phyloP scores from a whole-genome alignment of 1,140 invertebrate genomes.

The Archivesica marissinica region DNA sequence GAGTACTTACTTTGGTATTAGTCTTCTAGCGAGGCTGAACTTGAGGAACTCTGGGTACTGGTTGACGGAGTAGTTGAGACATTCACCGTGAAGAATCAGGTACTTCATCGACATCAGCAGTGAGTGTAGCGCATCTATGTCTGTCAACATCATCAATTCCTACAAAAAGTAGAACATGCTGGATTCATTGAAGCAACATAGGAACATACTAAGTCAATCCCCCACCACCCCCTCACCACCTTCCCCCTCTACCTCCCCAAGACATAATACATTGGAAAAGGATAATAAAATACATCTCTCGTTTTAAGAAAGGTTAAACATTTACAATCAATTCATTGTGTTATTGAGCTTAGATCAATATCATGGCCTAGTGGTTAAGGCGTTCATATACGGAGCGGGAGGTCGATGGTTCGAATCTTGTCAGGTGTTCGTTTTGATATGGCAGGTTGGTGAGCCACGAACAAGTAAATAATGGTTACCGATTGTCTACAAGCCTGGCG shows the following conservation, averaged over 20 bases:
- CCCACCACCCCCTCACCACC: not conserved
- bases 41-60: slow-evolving; percentile 98
- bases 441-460: too few relatives aligned
- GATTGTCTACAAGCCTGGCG: too few relatives aligned
- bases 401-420: too few relatives aligned
- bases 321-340: too few relatives aligned
- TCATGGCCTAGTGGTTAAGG: too few relatives aligned
- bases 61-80: slow-evolving; percentile 92
- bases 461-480: too few relatives aligned
- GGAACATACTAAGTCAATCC: not conserved
- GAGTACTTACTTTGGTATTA: slow-evolving; percentile 96
- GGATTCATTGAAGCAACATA: not conserved
- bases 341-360: too few relatives aligned
- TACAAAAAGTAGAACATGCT: slow-evolving; percentile 84
- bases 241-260: not conserved
- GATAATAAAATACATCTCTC: too few relatives aligned
- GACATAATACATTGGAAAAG: too few relatives aligned
- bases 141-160: slow-evolving; percentile 90
- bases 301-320: too few relatives aligned
- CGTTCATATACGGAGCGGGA: too few relatives aligned
- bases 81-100: slow-evolving; percentile 96
- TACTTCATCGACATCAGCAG: slow-evolving; percentile 96
- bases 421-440: too few relatives aligned
- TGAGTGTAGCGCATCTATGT: slow-evolving; percentile 97
- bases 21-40: slow-evolving; percentile 98